Conservation (phyloP, 1,140 invertebrate genomes). For the Brachionus calyciflorus region DNA sequence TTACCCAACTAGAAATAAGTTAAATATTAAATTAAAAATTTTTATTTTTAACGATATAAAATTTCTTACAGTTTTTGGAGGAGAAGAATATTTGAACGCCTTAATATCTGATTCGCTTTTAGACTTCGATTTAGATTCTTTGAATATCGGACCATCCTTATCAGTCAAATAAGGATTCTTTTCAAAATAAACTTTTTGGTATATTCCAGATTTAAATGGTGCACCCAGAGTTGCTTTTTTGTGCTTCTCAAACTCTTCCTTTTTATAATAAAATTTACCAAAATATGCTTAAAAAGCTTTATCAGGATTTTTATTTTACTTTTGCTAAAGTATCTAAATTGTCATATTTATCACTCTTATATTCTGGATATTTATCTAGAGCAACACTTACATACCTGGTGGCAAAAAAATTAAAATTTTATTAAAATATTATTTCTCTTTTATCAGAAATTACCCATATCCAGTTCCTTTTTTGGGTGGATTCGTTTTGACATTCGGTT, state of each 20-base stretch:
- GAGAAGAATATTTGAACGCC: constrained; percentile 58
- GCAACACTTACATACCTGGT: constrained; percentile 20
- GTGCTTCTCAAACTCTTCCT: constrained; percentile 54
- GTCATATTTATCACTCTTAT: constrained; percentile 47
- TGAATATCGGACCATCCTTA: constrained; percentile 50
- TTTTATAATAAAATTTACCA: background rate
- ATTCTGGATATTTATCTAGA: constrained; percentile 47
- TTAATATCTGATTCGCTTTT: constrained; percentile 50
- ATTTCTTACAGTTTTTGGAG: constrained; percentile 58
- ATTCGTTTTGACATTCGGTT: constrained; percentile 58
- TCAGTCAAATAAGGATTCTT: constrained; percentile 56
- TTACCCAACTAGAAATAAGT: constrained; percentile 53
- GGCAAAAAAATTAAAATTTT: background rate
- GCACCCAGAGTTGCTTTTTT: constrained; percentile 55
- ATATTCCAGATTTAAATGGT: constrained; percentile 57
- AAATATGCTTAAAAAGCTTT: background rate
- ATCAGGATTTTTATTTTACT: background rate
- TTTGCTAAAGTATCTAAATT: background rate
- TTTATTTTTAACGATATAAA: background rate
- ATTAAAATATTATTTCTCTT: background rate
- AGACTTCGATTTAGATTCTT: constrained; percentile 50
- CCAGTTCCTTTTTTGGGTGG: constrained; percentile 60
- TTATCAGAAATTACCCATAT: constrained; percentile 56
- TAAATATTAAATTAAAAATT: background rate
- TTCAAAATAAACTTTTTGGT: constrained; percentile 57